Evolutionary conservation across 2,113 vertebrate genomes (phyloP).

Genomic region (Gymnobelideus leadbeateri): DNA sequence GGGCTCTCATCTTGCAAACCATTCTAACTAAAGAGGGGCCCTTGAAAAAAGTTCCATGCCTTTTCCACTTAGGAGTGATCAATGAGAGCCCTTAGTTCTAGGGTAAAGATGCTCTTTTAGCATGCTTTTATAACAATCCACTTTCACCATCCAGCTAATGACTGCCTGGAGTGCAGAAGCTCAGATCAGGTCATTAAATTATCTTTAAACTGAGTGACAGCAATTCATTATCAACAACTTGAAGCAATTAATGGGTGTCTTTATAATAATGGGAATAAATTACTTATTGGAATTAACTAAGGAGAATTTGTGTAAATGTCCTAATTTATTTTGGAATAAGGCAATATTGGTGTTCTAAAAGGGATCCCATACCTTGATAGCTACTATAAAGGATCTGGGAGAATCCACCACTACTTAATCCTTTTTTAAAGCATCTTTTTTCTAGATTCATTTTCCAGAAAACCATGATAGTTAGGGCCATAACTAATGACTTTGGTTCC

Average conservation of each 20-base stretch:
- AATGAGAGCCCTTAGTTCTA: neutral
- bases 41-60: neutral
- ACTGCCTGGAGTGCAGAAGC: slow-evolving; percentile 13
- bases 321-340: slow-evolving; percentile 35
- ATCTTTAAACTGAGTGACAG: slow-evolving; percentile 34
- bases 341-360: slow-evolving; percentile 9
- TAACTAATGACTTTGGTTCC: neutral
- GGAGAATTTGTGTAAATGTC: neutral
- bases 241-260: slow-evolving; percentile 39
- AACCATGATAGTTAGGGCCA: neutral
- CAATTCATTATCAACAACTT: slow-evolving; percentile 47
- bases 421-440: neutral
- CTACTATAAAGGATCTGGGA: fast-evolving
- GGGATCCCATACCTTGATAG: slow-evolving; percentile 18
- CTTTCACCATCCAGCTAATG: slow-evolving; percentile 33
- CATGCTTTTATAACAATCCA: slow-evolving; percentile 27
- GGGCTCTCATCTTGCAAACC: neutral
- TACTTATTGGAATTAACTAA: slow-evolving; percentile 65
- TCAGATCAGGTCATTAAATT: slow-evolving; percentile 34
- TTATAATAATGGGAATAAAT: slow-evolving; percentile 38
- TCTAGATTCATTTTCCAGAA: neutral
- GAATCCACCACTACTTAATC: neutral
- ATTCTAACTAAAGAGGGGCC: no score
- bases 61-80: neutral
- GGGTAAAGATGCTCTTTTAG: neutral